Evolutionary conservation across 2,113 vertebrate species (phyloP), one percentile per base, ranked within the genome.

Genomic region (Leptodactylus fuscus): DNA sequence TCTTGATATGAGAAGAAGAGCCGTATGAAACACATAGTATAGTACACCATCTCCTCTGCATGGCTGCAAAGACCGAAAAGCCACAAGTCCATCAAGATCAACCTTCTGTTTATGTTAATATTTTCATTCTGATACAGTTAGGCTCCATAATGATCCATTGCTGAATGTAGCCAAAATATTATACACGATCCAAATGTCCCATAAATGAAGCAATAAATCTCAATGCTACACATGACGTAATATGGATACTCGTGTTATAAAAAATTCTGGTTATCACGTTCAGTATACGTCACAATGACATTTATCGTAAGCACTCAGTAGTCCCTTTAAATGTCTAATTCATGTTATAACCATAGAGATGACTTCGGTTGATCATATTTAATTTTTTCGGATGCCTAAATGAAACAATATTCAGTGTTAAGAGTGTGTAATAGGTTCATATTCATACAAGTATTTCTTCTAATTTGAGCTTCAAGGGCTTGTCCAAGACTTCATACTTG

Each of bases 31-130:
- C 20, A 71, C 20, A 24, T 44, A 12, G 22, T 18, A 32, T 8
- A 29, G 41, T 49, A 27, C 36, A 20, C 9, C 4, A 29, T 65
- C 60, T 32, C 60, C 3, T 16, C 29, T 16, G 16, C 22, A 67
- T 67, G 62, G 15, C 62, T 34, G 62, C 32, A 67, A 34, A 67
- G 32, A 65, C 62, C 34, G 27, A 67, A 67, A 67, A 67, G 60
- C 29, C 60, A 32, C 60, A 65, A 32, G 62, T 67, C 62, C 62
- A 67, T 67, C 62, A 67, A 67, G 62, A 67, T 67, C 62, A 67
- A 67, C 62, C 62, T 67, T 36, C 62, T 36, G 32, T 20, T 12
- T 32, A 32, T 65, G 60, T 32, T 32, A 65, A 65, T 65, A 7
- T 32, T 29, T 22, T 69, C 34, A 20, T 36, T 27, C 62, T 67